Evolutionary conservation across 2,797 vertebrate species (phyloP), one percentile per base, ranked within the genome.

Genomic region (Sandelia bainsii): DNA sequence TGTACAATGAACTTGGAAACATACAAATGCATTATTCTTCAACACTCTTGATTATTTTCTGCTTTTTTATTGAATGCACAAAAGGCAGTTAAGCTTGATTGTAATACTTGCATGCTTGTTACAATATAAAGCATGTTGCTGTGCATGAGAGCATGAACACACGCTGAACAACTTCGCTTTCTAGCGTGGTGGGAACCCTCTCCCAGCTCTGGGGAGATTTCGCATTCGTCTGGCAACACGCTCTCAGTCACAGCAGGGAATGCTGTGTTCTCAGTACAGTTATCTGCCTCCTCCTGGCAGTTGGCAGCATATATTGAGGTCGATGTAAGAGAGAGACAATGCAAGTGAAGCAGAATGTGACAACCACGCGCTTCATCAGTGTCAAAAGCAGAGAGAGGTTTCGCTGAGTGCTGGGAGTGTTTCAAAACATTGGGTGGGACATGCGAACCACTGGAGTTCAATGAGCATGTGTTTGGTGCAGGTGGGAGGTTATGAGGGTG

Each of bases 91-190:
- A 83, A 89, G 80, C 81, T 85, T 82, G 80, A 81, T 79, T 87
- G 82, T 85, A 77, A 83, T 79, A 86, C 51, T 84, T 79, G 85
- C 93, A 91, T 91, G 90, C 92, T 91, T 82, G 66, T 82, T 77
- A 88, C 78, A 25, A 79, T 83, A 85, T 61, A 82, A 86, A 87
- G 82, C 76, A 57, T 13, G 56, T 58, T 48, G 83, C 82, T 85
- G 85, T 80, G 82, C 72, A 42, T 74, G 58, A 87, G 85, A 82
- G 80, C 80, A 69, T 54, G 79, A 72, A 60, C 71, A 5, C 84
- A 61, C 59, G 34, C 66, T 59, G 75, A 84, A 34, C 75, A 58
- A 69, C 75, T 77, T 78, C 54, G 56, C 75, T 71, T 69, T 74
- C 22, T 54, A 1, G 62, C 50, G 2, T 39, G 20, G 46, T 10